Conservation (phyloP, 2,888 invertebrate species). For the Amiota communis region DNA sequence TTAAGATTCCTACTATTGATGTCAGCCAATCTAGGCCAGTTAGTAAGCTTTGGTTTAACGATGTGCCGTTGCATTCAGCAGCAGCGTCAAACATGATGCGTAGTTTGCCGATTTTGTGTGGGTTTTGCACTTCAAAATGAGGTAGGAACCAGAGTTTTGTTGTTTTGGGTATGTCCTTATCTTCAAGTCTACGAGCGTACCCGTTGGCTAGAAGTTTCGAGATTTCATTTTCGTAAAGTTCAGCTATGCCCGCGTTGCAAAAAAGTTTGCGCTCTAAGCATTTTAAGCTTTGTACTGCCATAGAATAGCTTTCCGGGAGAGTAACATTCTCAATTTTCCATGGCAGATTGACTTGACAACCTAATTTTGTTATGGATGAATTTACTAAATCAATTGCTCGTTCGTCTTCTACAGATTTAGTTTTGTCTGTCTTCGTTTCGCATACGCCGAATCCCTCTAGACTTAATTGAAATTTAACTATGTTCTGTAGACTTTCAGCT, state of each 20-base stretch:
- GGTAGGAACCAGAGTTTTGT: constrained; percentile 48
- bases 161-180: background rate
- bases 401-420: background rate
- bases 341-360: background rate
- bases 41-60: constrained; percentile 37
- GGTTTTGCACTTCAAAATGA: constrained; percentile 47
- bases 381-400: background rate
- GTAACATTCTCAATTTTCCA: constrained; percentile 12
- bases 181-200: constrained; percentile 31
- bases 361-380: background rate
- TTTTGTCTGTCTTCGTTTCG: too few species aligned
- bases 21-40: constrained; percentile 43
- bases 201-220: constrained; percentile 32
- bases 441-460: too few species aligned
- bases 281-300: constrained; percentile 35
- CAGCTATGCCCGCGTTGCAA: constrained; percentile 35
- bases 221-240: constrained; percentile 37
- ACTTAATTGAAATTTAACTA: too few species aligned
- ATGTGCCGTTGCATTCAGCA: constrained; percentile 41
- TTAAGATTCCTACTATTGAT: too few species aligned
- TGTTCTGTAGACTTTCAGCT: too few species aligned
- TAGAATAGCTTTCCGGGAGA: constrained; percentile 35
- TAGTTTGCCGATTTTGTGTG: constrained; percentile 51
- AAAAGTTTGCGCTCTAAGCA: constrained; percentile 40
- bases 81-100: constrained; percentile 57